phyloP scores from a whole-genome alignment of 1,140 invertebrate species.

The Drosophila littoralis region DNA sequence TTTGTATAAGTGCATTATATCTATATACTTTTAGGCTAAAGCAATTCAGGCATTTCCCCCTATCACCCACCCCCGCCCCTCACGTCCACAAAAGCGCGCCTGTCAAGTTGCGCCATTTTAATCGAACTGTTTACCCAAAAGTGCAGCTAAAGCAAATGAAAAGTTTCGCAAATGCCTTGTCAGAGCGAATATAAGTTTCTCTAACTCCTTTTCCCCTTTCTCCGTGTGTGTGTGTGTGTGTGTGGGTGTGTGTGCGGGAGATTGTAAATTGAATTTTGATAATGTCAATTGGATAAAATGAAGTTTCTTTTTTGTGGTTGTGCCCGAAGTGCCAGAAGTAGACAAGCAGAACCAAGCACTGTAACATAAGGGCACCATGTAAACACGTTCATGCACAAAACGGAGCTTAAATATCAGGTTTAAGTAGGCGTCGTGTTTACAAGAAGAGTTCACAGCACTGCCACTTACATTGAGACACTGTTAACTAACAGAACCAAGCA shows the following conservation, averaged over 20 bases:
- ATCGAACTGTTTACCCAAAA: constrained; percentile 82
- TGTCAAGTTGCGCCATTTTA: constrained; percentile 69
- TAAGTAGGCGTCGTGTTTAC: too few relatives aligned
- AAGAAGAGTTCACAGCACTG: too few relatives aligned
- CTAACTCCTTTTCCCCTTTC: background rate
- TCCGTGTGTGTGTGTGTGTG: background rate
- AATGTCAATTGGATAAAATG: constrained; percentile 70
- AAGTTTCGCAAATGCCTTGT: constrained; percentile 67
- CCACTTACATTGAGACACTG: too few relatives aligned
- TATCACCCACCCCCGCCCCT: background rate
- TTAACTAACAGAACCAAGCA: background rate
- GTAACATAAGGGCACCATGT: background rate
- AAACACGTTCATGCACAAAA: too few relatives aligned
- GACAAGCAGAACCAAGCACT: background rate
- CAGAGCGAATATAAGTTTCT: constrained; percentile 34
- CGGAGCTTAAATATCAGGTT: too few relatives aligned
- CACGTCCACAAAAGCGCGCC: background rate
- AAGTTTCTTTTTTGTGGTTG: constrained; percentile 66
- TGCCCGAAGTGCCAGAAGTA: constrained; percentile 3
- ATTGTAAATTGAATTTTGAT: constrained; percentile 82
- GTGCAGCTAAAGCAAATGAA: constrained; percentile 80
- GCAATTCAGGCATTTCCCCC: constrained; percentile 26
- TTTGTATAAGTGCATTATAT: constrained; percentile 14
- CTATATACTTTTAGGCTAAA: constrained; percentile 65
- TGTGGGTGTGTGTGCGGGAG: constrained; percentile 20